These are phyloP conservation scores for Malacoraja senta DNA, from an alignment of 2,797 vertebrate genomes.

Conservation along the genomic window DNA sequence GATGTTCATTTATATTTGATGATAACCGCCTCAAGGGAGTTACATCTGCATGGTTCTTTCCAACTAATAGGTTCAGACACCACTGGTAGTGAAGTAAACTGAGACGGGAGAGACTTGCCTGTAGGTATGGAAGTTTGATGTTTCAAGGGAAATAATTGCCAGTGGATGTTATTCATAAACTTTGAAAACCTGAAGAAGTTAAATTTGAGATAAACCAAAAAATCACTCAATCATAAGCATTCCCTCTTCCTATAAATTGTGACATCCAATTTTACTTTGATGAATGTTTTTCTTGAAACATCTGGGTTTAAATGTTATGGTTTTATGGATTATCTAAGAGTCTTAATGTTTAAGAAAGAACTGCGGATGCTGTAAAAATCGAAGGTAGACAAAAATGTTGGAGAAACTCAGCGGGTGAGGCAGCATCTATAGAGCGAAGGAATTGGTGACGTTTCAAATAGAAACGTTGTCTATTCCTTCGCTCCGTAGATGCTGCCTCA, in stretches of 20 bases:
- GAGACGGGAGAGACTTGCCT: not conserved
- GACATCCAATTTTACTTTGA: not conserved
- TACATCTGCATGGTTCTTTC: not conserved
- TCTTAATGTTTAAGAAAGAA: no score
- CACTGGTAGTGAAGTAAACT: not conserved
- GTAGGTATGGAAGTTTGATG: not conserved
- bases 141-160: not conserved
- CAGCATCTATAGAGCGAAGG: no score
- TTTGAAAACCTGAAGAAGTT: not conserved
- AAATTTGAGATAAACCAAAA: not conserved
- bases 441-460: no score
- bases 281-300: not conserved
- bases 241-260: not conserved
- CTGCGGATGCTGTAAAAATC: no score
- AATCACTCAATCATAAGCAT: not conserved
- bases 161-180: not conserved
- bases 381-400: no score
- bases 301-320: not conserved
- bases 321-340: no score
- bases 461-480: no score
- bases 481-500: no score
- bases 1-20: not conserved
- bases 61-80: not conserved
- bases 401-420: no score
- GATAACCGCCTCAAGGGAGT: not conserved